These are phyloP conservation scores for Augiades crinisus DNA, from an alignment of 2,888 invertebrate species.

Conservation along the genomic window DNA sequence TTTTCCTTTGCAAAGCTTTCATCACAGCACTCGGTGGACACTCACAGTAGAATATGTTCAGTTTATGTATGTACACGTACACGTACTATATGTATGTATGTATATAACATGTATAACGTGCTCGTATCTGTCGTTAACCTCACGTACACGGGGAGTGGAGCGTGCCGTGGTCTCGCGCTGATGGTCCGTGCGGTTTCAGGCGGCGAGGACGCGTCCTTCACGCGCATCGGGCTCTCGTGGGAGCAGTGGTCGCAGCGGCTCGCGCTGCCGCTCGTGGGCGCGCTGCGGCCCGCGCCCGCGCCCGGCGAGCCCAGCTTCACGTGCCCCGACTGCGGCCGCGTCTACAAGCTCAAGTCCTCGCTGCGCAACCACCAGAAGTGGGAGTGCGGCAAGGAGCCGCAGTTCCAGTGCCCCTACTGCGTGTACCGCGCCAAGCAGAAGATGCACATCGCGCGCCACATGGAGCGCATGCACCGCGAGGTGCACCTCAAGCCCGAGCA, in stretches of 20 bases:
- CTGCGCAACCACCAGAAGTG: conserved; percentile 91
- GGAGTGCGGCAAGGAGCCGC: conserved; percentile 93
- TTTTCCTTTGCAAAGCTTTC: conserved; percentile 74
- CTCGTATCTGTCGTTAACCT: conserved; percentile 68
- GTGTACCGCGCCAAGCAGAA: conserved; percentile 92
- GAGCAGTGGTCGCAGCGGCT: conserved; percentile 88
- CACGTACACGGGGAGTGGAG: conserved; percentile 60
- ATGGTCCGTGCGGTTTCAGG: conserved; percentile 30
- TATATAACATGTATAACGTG: conserved; percentile 64
- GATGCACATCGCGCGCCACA: conserved; percentile 91
- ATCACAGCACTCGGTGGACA: conserved; percentile 79
- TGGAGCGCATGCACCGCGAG: conserved; percentile 91
- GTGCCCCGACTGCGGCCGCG: conserved; percentile 91
- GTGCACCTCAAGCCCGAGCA: conserved; percentile 77
- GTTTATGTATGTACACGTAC: conserved; percentile 43
- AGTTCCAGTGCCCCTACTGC: conserved; percentile 91
- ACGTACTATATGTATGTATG: conserved; percentile 42
- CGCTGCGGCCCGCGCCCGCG: conserved; percentile 61
- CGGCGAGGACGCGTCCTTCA: conserved; percentile 84
- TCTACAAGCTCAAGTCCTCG: conserved; percentile 93
- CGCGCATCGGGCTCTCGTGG: conserved; percentile 86
- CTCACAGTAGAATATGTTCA: conserved; percentile 67
- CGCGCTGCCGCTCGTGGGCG: conserved; percentile 85
- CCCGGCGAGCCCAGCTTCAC: conserved; percentile 84
- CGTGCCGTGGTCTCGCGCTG: conserved; percentile 10